phyloP scores from a whole-genome alignment of 2,113 vertebrate species.

The Crotalus horridus region DNA sequence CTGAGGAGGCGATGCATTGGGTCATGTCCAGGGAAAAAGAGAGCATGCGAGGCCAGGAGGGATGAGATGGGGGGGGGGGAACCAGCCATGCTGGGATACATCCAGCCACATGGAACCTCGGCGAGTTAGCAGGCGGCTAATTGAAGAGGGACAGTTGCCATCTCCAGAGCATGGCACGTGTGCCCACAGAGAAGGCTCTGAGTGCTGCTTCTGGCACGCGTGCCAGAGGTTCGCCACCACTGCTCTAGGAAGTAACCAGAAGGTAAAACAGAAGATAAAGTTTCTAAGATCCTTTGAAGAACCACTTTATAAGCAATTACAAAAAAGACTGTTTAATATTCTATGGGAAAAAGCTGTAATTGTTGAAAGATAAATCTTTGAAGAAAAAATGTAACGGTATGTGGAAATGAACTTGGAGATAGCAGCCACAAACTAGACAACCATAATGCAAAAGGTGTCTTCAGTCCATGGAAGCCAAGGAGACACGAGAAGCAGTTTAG shows the following conservation, averaged over 20 bases:
- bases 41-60: no score
- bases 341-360: neutral
- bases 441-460: neutral
- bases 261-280: neutral
- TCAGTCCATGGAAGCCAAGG: neutral
- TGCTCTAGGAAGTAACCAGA: neutral
- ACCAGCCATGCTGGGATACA: no score
- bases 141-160: no score
- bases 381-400: neutral
- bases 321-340: neutral
- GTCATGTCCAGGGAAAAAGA: no score
- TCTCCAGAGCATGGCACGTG: no score
- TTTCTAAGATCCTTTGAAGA: neutral
- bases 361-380: neutral
- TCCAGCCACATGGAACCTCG: no score
- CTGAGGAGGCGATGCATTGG: no score
- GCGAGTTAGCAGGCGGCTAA: no score
- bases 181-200: no score
- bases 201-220: no score
- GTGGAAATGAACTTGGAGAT: neutral
- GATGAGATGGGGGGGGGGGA: no score
- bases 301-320: neutral
- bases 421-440: neutral
- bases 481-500: neutral
- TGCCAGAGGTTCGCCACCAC: no score